phyloP scores from a whole-genome alignment of 2,888 invertebrate genomes.

The Augochlorella aurata region DNA sequence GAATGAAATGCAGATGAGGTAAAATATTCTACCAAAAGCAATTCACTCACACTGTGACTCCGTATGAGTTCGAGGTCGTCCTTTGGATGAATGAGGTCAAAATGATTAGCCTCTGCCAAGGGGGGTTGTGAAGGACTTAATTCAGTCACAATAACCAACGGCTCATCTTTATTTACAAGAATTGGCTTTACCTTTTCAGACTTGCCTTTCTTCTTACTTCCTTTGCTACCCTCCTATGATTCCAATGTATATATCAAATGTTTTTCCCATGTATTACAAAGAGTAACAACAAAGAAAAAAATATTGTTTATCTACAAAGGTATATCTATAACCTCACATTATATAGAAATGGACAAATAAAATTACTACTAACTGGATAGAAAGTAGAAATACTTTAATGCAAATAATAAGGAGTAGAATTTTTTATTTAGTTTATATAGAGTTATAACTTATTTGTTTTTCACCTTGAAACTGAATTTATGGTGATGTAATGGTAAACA shows the following conservation, averaged over 20 bases:
- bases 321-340: conserved; percentile 28
- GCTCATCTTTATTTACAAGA: conserved; percentile 89
- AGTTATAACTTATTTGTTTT: conserved; percentile 52
- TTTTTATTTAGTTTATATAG: conserved; percentile 16
- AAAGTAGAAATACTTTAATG: neutral
- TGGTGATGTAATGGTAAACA: conserved; percentile 72
- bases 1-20: conserved; percentile 43
- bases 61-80: conserved; percentile 87
- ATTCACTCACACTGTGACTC: conserved; percentile 82
- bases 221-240: conserved; percentile 81
- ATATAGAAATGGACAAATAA: conserved; percentile 55
- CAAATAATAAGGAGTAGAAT: neutral
- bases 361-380: neutral
- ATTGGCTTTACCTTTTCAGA: conserved; percentile 89
- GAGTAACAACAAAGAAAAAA: conserved; percentile 29
- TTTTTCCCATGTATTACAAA: conserved; percentile 72
- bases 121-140: conserved; percentile 80
- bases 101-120: conserved; percentile 85
- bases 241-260: conserved; percentile 63
- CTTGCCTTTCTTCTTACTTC: conserved; percentile 87
- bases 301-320: conserved; percentile 31
- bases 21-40: conserved; percentile 58
- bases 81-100: conserved; percentile 91
- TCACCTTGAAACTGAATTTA: conserved; percentile 71
- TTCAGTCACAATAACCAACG: conserved; percentile 81